phyloP scores from a whole-genome alignment of 2,797 vertebrate species.

The Hylomyscus alleni region DNA sequence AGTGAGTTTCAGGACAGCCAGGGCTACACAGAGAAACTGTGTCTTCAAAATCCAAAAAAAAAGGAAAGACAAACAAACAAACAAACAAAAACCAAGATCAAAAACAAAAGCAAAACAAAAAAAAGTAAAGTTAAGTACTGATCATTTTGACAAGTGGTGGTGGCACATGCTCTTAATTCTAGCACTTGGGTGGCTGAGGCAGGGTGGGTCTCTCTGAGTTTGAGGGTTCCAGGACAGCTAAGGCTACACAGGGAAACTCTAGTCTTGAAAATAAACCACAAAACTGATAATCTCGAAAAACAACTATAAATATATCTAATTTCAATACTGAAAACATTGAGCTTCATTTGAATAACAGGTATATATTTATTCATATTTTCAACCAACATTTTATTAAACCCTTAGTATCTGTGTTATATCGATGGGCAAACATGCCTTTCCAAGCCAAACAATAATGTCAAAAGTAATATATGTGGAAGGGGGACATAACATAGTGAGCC shows the following conservation, averaged over 20 bases:
- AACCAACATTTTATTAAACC: slow-evolving; percentile 13
- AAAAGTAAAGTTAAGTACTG: not conserved
- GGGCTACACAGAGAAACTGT: too few species aligned
- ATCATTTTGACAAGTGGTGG: not conserved
- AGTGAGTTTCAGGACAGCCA: too few species aligned
- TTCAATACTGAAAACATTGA: not conserved
- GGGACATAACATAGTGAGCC: slow-evolving; percentile 31
- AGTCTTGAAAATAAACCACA: not conserved
- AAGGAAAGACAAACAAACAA: too few species aligned
- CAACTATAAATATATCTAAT: not conserved
- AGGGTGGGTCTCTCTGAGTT: not conserved
- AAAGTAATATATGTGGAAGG: slow-evolving; percentile 1
- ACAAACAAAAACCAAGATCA: too few species aligned
- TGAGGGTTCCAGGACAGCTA: not conserved
- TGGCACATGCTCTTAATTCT: not conserved
- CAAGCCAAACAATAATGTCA: not conserved
- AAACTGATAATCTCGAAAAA: not conserved
- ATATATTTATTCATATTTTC: not conserved
- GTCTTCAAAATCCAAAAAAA: too few species aligned
- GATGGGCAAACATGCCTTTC: not conserved
- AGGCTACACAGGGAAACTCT: not conserved
- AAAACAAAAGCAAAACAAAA: too few species aligned
- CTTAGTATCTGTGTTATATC: slow-evolving; percentile 48
- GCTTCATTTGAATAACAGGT: not conserved
- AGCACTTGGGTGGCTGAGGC: not conserved